Evolutionary conservation across 2,797 vertebrate species (phyloP).

Genomic region (Echeneis naucrates): DNA sequence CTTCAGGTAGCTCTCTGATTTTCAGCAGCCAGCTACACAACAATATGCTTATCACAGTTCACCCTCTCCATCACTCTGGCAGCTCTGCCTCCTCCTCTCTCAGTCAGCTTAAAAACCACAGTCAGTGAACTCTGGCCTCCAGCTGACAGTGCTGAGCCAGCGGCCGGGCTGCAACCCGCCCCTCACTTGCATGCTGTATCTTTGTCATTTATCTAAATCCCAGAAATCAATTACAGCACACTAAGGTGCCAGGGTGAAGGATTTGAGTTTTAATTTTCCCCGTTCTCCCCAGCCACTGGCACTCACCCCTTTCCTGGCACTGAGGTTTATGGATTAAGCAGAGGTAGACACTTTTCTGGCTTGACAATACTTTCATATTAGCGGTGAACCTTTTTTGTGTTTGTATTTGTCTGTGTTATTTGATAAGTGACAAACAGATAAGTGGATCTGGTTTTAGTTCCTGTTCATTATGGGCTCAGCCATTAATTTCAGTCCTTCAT

Average conservation of each 20-base stretch:
- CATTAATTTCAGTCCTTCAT: background rate
- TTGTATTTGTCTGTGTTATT: constrained; percentile 28
- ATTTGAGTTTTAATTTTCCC: constrained; percentile 70
- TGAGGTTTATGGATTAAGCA: constrained; percentile 57
- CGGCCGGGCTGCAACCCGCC: constrained; percentile 33
- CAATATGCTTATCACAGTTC: constrained; percentile 25
- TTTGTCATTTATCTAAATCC: constrained; percentile 79
- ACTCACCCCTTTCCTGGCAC: constrained; percentile 41
- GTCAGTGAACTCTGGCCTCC: constrained; percentile 56
- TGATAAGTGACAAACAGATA: too few relatives aligned
- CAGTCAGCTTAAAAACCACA: constrained; percentile 34
- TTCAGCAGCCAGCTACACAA: constrained; percentile 22
- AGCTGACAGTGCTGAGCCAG: constrained; percentile 57
- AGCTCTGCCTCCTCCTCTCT: constrained; percentile 15
- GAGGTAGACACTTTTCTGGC: constrained; percentile 60
- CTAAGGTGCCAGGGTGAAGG: constrained; percentile 55
- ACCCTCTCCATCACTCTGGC: constrained; percentile 24
- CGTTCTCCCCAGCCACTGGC: constrained; percentile 46
- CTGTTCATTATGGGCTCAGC: background rate
- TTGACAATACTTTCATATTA: constrained; percentile 54
- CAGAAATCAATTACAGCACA: constrained; percentile 72
- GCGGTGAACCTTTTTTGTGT: constrained; percentile 39
- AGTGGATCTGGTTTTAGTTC: background rate
- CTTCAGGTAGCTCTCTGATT: constrained; percentile 18
- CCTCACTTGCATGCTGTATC: constrained; percentile 51